Base-by-base conservation (phyloP, 1,140 invertebrate species). In the Drosophila punjabiensis region DNA sequence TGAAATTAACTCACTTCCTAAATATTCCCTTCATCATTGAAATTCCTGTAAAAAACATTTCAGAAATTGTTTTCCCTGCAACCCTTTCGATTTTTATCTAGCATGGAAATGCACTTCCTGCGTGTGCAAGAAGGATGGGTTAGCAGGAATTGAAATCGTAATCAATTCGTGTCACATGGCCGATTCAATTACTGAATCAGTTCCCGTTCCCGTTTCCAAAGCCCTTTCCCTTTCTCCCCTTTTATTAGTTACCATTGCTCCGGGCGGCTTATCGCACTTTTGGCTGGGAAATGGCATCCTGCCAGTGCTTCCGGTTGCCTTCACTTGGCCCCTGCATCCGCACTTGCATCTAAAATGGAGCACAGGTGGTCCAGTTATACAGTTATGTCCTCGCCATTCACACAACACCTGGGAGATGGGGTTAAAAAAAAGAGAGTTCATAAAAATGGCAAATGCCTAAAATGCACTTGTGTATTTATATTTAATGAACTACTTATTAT, bases 101-200 rank as follows among this genome's bases (percentile, higher is more conserved):
- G 50, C 65, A 53, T 74, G 68, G 73, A 75, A 80, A 81, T 76
- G 69, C 74, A 85, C 61, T 88, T 89, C 78, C 85, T 81, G 85
- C 20, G 14, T 43, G n/a, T 10, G 33, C n/a, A n/a, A n/a, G 39
- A 20, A 58, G 18, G 32, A 7, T 43, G 35, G 53, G 32, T 47
- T 66, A 43, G 33, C 20, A 39, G 35, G 55, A 82, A 76, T 66
- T 35, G 69, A 75, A 81, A 74, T 62, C 53, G 55, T 81, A 90
- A 85, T 89, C 75, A 76, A 89, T 89, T 89, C 86, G 82, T 85
- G 85, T 89, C 85, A 85, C 86, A 90, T 78, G 58, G 66, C 69
- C 85, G 84, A 88, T 89, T 84, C 65, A 89, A 87, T 84, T 87
- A 81, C 58, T 52, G 30, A 86, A 79, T 76, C 48, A 41, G 70